A percentile compares a stretch with the other conserved stretches of the same genome.
These are phyloP conservation scores for Rostratula benghalensis DNA, from an alignment of 2,113 vertebrate species.

Conservation along the genomic window DNA sequence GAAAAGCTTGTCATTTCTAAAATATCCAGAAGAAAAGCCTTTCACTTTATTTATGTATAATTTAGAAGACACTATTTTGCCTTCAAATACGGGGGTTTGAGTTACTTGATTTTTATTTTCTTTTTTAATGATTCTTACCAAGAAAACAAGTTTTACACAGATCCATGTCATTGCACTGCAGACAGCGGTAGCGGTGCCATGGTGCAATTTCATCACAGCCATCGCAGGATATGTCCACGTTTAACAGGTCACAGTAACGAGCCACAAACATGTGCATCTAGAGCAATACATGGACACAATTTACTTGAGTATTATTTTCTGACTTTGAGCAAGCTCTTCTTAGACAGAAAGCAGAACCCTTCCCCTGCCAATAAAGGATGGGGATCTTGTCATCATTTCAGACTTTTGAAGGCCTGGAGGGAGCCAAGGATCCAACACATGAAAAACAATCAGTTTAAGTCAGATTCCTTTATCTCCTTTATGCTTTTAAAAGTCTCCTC, in stretches of 20 bases:
- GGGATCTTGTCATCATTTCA: not conserved
- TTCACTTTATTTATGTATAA: not conserved
- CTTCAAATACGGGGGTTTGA: not conserved
- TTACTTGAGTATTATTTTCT: not conserved
- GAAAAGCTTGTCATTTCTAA: not conserved
- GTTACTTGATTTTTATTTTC: too few relatives aligned
- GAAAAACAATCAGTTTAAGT: not conserved
- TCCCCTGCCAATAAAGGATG: not conserved
- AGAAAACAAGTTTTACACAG: conserved; percentile 97
- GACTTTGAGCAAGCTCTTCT: not conserved
- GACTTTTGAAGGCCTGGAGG: not conserved
- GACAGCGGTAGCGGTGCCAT: conserved; percentile 94
- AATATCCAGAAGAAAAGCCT: not conserved
- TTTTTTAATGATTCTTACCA: conserved; percentile 73
- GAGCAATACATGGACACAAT: not conserved
- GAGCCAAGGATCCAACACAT: not conserved
- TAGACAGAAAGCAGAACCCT: not conserved
- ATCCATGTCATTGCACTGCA: conserved; percentile 98
- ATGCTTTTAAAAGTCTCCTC: not conserved
- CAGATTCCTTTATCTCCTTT: not conserved
- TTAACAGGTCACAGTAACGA: conserved; percentile 94
- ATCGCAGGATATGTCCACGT: conserved; percentile 95
- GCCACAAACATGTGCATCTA: conserved; percentile 99
- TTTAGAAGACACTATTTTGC: not conserved
- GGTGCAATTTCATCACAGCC: conserved; percentile 95